These are phyloP conservation scores for Gnathonemus longibarbis DNA, from an alignment of 2,113 vertebrate species.

Conservation along the genomic window DNA sequence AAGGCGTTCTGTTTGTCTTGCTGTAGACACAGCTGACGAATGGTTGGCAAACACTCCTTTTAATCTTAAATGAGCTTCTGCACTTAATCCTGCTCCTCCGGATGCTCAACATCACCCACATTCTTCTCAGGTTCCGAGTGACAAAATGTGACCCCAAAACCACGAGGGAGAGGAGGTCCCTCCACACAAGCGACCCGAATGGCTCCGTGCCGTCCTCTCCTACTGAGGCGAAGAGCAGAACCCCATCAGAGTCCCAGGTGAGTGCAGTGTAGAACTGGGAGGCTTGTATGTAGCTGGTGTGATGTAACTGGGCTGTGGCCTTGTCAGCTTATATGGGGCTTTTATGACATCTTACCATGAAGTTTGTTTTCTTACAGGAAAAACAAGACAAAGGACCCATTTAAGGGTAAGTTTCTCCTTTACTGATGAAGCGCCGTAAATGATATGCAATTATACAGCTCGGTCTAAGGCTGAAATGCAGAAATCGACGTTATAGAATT, in stretches of 20 bases:
- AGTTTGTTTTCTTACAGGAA: not conserved
- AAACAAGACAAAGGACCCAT: not conserved
- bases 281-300: not conserved
- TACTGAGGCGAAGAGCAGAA: slow-evolving; percentile 43
- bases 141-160: slow-evolving; percentile 81
- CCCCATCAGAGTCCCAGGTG: slow-evolving; percentile 58
- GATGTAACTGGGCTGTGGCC: not conserved
- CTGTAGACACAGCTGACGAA: not conserved
- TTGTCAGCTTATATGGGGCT: not conserved
- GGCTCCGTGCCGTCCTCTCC: slow-evolving; percentile 62
- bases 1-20: not conserved
- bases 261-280: not conserved
- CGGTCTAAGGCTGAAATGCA: not conserved
- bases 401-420: not conserved
- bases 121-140: slow-evolving; percentile 75
- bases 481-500: not conserved
- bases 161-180: slow-evolving; percentile 65
- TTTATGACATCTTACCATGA: not conserved
- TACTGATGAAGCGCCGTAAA: not conserved
- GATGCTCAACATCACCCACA: not conserved
- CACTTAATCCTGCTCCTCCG: not conserved
- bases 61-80: not conserved
- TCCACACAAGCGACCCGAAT: slow-evolving; percentile 61
- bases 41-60: not conserved
- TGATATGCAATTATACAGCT: not conserved